Evolutionary conservation across 64 coral and sea anemone genomes (phyloP), one percentile per base, ranked within the genome.

Genomic region (Stichodactyla helianthus): DNA sequence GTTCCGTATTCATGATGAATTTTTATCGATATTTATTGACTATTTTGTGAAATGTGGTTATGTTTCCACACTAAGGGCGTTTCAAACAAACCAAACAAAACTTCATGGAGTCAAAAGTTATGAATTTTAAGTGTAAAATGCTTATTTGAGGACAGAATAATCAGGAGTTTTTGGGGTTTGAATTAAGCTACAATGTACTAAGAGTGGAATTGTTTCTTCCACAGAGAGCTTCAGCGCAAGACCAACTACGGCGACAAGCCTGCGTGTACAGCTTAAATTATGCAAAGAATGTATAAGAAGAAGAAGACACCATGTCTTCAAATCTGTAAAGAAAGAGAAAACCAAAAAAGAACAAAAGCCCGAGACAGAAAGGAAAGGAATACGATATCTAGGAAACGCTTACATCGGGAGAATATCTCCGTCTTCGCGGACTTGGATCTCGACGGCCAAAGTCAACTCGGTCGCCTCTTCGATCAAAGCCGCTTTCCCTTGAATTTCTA

Each of bases 331-430:
- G 68, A 31, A 27, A 74, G n/a, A 35, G 23, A 74, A 27, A 28
- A 23, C 25, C 22, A 14, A 74, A 7, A 7, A 74, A 74, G 68
- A 74, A 26, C 4, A 74, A 28, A 1, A 74, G 35, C 35, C 35
- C 35, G 10, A 31, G 7, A 22, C 63, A 74, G 26, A 27, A n/a
- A 31, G 10, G 27, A 74, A 74, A 74, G 25, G 68, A 74, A 74
- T 27, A 74, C n/a, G 20, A 35, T 0, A 23, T n/a, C 25, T 74
- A 31, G 1, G 20, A 28, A 35, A 35, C 5, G 54, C 83, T 84
- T 84, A 84, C 83, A 60, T 84, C 83, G 5, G 83, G 83, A 51
- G 83, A 84, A 84, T 58, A 84, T 58, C 83, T 58, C 7, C 83
- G 83, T 20, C 83, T 84, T 58, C 83, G 54, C 6, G 83, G 83